These are phyloP conservation scores for Corvus moneduloides DNA, from an alignment of 2,113 vertebrate species.

Conservation along the genomic window DNA sequence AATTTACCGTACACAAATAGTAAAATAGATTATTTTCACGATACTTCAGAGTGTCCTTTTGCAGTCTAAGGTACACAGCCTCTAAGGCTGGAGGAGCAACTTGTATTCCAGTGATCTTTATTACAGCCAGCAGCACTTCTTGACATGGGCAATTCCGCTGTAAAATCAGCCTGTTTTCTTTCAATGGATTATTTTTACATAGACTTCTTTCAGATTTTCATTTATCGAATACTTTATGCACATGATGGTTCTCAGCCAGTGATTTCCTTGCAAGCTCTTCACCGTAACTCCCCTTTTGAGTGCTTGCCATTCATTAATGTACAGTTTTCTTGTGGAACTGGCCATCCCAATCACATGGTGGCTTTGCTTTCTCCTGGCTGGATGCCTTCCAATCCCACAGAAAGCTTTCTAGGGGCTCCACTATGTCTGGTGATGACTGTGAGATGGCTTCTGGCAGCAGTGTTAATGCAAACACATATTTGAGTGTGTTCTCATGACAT, in stretches of 20 bases:
- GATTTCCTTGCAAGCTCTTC: not conserved
- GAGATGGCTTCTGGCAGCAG: constrained; percentile 58
- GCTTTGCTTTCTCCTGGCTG: constrained; percentile 25
- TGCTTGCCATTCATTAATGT: not conserved
- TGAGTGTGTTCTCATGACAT: constrained; percentile 2
- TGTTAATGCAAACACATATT: not conserved
- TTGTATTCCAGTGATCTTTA: not conserved
- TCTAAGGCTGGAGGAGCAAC: not conserved
- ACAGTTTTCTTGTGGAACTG: not conserved
- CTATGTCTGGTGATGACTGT: constrained; percentile 47
- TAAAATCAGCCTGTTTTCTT: not conserved
- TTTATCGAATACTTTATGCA: not conserved
- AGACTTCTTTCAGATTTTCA: not conserved
- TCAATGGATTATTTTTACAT: not conserved
- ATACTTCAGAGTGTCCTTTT: not conserved
- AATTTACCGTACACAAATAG: not conserved
- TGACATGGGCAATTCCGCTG: not conserved
- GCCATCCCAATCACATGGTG: not conserved
- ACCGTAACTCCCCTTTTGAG: not conserved
- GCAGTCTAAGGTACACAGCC: not conserved
- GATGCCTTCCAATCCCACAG: constrained; percentile 54
- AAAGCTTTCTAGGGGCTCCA: constrained; percentile 62
- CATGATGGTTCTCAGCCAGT: not conserved
- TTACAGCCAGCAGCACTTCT: not conserved
- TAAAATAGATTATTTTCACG: not conserved